Conservation (phyloP, 2,797 vertebrate genomes). For the Merluccius polli region DNA sequence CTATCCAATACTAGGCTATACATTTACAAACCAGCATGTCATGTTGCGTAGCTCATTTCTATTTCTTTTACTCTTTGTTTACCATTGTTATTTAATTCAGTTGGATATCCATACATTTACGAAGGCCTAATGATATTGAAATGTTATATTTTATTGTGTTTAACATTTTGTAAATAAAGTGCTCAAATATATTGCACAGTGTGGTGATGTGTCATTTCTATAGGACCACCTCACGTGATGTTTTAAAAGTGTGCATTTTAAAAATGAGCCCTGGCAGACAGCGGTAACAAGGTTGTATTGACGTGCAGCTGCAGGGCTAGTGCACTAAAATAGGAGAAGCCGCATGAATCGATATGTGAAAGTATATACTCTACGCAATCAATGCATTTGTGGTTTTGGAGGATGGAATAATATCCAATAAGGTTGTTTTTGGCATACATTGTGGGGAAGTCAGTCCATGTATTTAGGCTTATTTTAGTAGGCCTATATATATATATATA, state of each 20-base stretch:
- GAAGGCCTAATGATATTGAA: constrained; percentile 79
- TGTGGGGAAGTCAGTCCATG: not conserved
- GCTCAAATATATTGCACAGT: constrained; percentile 66
- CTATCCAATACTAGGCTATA: constrained; percentile 64
- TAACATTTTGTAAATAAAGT: constrained; percentile 88
- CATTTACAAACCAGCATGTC: constrained; percentile 72
- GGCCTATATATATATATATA: no score
- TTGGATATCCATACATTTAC: constrained; percentile 75
- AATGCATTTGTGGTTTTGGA: not conserved
- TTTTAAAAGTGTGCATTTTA: constrained; percentile 31
- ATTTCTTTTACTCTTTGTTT: constrained; percentile 50
- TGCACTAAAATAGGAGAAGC: constrained; percentile 41
- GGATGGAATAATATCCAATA: not conserved
- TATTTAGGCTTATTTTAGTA: no score
- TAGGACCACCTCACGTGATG: constrained; percentile 6
- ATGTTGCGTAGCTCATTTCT: constrained; percentile 68
- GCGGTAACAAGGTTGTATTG: constrained; percentile 49
- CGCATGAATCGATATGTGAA: constrained; percentile 40
- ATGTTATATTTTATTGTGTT: constrained; percentile 89
- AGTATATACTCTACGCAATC: not conserved
- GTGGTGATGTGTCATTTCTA: constrained; percentile 3
- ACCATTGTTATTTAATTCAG: constrained; percentile 70
- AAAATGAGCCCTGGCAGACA: constrained; percentile 32
- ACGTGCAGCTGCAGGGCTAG: constrained; percentile 51
- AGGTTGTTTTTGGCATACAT: not conserved